Evolutionary conservation across 2,888 invertebrate species (phyloP), one percentile per base, ranked within the genome.

Genomic region (Heliconius cydno): DNA sequence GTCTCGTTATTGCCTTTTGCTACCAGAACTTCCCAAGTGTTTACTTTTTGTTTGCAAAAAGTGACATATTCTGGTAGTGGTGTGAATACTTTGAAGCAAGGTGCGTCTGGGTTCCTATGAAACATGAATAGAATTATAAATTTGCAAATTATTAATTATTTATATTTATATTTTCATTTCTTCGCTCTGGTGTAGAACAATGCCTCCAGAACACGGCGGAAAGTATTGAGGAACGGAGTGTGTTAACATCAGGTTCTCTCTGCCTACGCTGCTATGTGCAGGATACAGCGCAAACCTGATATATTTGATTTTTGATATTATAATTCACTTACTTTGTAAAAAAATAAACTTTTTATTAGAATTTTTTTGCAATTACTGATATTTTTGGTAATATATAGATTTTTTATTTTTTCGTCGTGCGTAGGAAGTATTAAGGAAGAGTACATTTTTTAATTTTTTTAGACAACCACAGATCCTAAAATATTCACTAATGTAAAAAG

Each of bases 11-110:
- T 86, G 1, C 86, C 90, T 19, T 87, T 87, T 0, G 86, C 82
- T 0, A 94, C 94, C 2, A 93, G 82, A 19, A 94, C 87, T 81
- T 92, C 89, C 93, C 93, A 94, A 0, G 86, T 86, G 82, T 86
- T 91, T 84, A 85, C 89, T 79, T 90, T 92, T 83, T 94, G 93
- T 77, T 89, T 88, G 85, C 94, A 94, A 80, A 86, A 88, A 0
- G 93, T 90, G 65, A 85, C 84, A 65, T 88, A 83, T 2, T 88
- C 89, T 0, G 86, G 80, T 0, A 86, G 76, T 0, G 84, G 76
- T 0, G 84, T 84, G 63, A 91, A 89, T 0, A 83, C 85, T 0
- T 85, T 88, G 86, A 94, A 94, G 82, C 94, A 94, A 0, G 87
- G 19, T 1, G 83, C 84, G 6, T 84, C 87, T 0, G 81, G 78